These are phyloP conservation scores for Serrognathus titanus DNA, from an alignment of 2,888 invertebrate genomes.

Conservation along the genomic window DNA sequence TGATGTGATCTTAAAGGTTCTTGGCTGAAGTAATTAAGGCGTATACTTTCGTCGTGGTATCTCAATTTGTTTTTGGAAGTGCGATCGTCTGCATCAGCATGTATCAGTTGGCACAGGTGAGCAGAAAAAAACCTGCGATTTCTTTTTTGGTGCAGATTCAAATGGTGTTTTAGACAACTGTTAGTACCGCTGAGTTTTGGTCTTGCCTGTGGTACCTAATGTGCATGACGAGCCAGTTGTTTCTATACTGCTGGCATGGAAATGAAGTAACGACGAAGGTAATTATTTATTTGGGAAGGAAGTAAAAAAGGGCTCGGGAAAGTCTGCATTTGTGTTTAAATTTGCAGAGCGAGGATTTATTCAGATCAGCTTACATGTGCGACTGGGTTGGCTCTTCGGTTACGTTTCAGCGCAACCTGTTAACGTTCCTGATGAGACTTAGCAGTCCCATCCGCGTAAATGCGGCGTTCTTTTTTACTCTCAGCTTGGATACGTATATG, in stretches of 20 bases:
- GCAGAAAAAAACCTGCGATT: background rate
- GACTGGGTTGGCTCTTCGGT: conserved; percentile 44
- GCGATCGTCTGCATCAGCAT: conserved; percentile 45
- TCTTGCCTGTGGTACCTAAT: conserved; percentile 51
- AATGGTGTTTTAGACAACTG: no score
- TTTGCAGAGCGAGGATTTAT: conserved; percentile 49
- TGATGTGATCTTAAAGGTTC: no score
- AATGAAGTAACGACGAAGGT: conserved; percentile 57
- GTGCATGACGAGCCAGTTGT: conserved; percentile 53
- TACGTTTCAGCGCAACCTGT: conserved; percentile 45
- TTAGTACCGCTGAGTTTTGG: conserved; percentile 30
- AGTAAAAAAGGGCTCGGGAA: no score
- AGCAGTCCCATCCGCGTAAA: conserved; percentile 51
- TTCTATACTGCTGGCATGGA: conserved; percentile 57
- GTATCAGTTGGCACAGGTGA: conserved; percentile 43
- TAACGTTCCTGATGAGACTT: conserved; percentile 51
- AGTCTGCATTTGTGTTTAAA: no score
- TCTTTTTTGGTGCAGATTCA: background rate
- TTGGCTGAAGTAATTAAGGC: no score
- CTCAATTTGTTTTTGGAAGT: conserved; percentile 39
- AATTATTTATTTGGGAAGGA: conserved; percentile 12
- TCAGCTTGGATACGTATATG: conserved; percentile 53
- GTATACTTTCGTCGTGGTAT: conserved; percentile 24
- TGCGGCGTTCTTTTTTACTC: conserved; percentile 51
- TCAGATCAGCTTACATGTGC: conserved; percentile 48